A percentile compares a stretch with the other conserved stretches of the same genome.
Conservation (phyloP, 2,888 invertebrate genomes). For the Polydrusus cervinus region DNA sequence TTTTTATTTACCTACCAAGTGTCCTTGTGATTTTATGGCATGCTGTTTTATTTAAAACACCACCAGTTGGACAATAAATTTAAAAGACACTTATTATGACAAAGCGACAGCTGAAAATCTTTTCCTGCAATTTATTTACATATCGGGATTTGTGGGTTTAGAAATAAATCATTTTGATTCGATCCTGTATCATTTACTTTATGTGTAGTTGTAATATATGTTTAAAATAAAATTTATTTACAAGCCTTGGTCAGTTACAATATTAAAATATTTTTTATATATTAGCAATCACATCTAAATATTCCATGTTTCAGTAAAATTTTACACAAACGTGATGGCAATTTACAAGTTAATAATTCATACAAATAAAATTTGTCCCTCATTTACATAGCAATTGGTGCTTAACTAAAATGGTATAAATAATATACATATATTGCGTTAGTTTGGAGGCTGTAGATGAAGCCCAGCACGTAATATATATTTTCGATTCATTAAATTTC, state of each 20-base stretch:
- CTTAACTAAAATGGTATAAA: constrained; percentile 45
- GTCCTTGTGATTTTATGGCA: no score
- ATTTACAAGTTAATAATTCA: constrained; percentile 43
- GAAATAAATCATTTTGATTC: no score
- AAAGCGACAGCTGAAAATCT: no score
- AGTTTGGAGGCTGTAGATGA: constrained; percentile 12
- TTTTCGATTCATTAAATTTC: constrained; percentile 23
- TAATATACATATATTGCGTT: constrained; percentile 35
- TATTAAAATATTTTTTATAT: constrained; percentile 9
- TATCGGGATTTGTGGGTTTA: no score
- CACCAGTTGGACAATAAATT: no score
- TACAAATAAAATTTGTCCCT: constrained; percentile 35
- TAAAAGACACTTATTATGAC: no score
- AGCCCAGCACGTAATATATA: background rate
- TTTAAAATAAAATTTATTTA: background rate
- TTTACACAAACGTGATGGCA: constrained; percentile 29
- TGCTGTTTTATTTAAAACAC: no score
- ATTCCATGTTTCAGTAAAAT: constrained; percentile 26
- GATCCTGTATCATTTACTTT: no score
- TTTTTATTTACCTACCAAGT: no score
- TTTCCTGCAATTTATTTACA: no score
- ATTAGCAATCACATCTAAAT: constrained; percentile 30
- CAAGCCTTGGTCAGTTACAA: background rate
- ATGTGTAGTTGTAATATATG: background rate
- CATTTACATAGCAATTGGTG: constrained; percentile 41